These are phyloP conservation scores for Hedya salicella DNA, from an alignment of 2,888 invertebrate species.

Conservation along the genomic window DNA sequence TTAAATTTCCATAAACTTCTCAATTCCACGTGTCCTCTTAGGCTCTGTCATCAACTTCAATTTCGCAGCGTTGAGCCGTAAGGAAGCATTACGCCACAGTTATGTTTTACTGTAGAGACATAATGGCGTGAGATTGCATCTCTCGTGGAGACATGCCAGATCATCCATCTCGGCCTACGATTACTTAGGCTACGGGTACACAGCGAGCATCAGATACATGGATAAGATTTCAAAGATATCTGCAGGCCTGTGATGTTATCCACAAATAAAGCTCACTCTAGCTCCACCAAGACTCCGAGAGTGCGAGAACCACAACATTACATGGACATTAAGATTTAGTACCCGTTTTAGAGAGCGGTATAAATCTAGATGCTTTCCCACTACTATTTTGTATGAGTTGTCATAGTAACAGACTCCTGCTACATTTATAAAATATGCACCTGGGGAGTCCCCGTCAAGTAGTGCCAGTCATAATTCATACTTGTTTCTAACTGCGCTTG, in stretches of 20 bases:
- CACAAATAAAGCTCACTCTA: no score
- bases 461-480: no score
- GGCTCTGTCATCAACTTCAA: conserved; percentile 44
- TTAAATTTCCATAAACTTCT: conserved; percentile 24
- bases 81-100: conserved; percentile 49
- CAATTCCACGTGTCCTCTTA: conserved; percentile 31
- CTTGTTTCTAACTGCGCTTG: no score
- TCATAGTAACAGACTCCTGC: no score
- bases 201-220: background rate
- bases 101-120: conserved; percentile 50
- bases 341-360: no score
- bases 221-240: background rate
- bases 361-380: no score
- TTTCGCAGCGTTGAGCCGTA: conserved; percentile 46
- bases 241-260: background rate
- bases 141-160: conserved; percentile 50
- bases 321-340: no score
- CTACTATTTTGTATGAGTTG: no score
- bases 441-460: no score
- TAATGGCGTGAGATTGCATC: conserved; percentile 60
- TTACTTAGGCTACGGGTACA: conserved; percentile 37
- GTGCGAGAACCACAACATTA: no score
- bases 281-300: no score
- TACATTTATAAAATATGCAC: no score
- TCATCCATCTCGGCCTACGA: conserved; percentile 45